phyloP scores from a whole-genome alignment of 2,113 vertebrate genomes.

The Tupaia tana region DNA sequence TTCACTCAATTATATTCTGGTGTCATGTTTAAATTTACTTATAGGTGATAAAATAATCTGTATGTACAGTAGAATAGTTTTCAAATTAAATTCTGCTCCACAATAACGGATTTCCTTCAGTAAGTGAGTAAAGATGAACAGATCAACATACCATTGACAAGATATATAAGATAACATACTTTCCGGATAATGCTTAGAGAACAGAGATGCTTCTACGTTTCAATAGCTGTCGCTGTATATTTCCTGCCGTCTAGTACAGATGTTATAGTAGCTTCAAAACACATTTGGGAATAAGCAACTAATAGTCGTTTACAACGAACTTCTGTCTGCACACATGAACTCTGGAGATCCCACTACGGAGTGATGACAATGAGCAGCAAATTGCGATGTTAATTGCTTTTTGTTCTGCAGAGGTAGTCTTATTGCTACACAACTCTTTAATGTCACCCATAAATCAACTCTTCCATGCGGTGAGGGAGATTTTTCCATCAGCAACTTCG shows the following conservation, averaged over 20 bases:
- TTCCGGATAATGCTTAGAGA: not conserved
- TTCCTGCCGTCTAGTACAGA: not conserved
- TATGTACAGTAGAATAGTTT: not conserved
- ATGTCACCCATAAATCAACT: not conserved
- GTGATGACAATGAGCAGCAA: not conserved
- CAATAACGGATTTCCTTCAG: not conserved
- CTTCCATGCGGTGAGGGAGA: not conserved
- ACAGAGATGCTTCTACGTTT: not conserved
- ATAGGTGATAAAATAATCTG: not conserved
- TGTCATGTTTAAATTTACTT: constrained; percentile 16
- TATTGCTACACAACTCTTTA: not conserved
- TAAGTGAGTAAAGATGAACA: not conserved
- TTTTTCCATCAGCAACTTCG: not conserved
- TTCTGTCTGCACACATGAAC: not conserved
- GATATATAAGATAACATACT: not conserved
- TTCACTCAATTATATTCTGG: constrained; percentile 13
- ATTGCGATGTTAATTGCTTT: not conserved
- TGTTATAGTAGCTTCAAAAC: not conserved
- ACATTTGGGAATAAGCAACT: not conserved
- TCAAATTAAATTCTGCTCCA: constrained; percentile 7
- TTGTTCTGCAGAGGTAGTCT: not conserved
- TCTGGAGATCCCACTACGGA: not conserved
- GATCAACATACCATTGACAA: not conserved
- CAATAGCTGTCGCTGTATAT: not conserved
- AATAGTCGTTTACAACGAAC: not conserved